Base-by-base conservation (phyloP, 2,888 invertebrate genomes). In the Zaprionus obscuricornis region DNA sequence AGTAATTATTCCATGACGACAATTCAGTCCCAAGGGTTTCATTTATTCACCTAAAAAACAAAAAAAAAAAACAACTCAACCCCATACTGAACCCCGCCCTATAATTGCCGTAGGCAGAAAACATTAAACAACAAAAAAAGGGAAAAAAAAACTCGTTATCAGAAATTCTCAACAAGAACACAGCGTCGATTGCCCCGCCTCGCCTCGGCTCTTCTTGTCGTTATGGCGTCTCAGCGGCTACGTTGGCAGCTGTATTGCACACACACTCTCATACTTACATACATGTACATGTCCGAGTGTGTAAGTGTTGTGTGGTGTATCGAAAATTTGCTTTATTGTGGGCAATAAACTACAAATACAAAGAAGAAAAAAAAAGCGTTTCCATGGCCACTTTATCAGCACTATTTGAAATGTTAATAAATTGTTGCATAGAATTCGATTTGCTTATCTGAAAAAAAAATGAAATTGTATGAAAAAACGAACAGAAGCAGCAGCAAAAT, bases 351-450 rank as follows among this genome's bases (percentile, higher is more conserved):
- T 22, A 7, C 8, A 11, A 4, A 22, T 29, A 49, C n/a, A 39
- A 29, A 39, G 17, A 1, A 10, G 18, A 18, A 1, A 14, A 62
- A 60, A 34, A 64, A 43, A 31, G 40, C 49, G 52, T 64, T 71
- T 52, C 56, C 39, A 71, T 68, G 49, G 56, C 29, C 55, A 51
- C 34, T 72, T 75, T 79, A 75, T 79, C 76, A 75, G 60, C 45
- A 36, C 50, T 66, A 54, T 58, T 63, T 69, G 29, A 43, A 54
- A 40, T 45, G 16, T 14, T 64, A 47, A 69, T 68, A 62, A 68
- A 49, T 45, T 52, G 18, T 42, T 47, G 22, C 20, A 40, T 29
- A 11, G 42, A 27, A 57, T 47, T 43, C 52, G 39, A 49, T 59
- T 66, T 33, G 46, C 49, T 67, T 62, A 67, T 67, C 56, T 62